A percentile compares a stretch with the other conserved stretches of the same genome.
phyloP scores from a whole-genome alignment of 2,888 invertebrate species.

The Galerucella pusilla region DNA sequence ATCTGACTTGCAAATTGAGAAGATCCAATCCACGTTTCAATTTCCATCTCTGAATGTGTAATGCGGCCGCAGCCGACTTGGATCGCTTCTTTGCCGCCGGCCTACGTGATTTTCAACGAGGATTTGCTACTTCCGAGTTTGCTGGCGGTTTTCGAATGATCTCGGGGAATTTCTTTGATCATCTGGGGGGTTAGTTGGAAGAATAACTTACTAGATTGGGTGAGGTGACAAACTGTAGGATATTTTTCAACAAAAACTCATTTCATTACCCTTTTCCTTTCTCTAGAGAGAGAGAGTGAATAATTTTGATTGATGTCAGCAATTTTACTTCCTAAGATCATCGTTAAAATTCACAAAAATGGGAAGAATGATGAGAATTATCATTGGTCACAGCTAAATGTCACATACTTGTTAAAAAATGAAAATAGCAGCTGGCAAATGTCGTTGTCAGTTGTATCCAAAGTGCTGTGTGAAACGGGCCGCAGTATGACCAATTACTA shows the following conservation, averaged over 20 bases:
- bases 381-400: too few species aligned
- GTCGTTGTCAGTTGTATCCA: too few species aligned
- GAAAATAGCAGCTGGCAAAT: too few species aligned
- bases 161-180: slow-evolving; percentile 23
- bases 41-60: slow-evolving; percentile 57
- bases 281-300: not conserved
- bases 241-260: slow-evolving; percentile 11
- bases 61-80: slow-evolving; percentile 46
- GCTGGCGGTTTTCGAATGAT: slow-evolving; percentile 19
- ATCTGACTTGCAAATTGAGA: slow-evolving; percentile 57
- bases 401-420: too few species aligned
- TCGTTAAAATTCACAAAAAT: too few species aligned
- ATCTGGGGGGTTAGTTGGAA: slow-evolving; percentile 3
- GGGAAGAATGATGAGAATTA: too few species aligned
- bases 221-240: slow-evolving; percentile 14
- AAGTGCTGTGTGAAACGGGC: too few species aligned
- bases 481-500: too few species aligned
- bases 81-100: slow-evolving; percentile 30
- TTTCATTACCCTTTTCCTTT: slow-evolving; percentile 3
- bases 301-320: not conserved
- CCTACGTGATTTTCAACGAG: slow-evolving; percentile 40
- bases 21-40: slow-evolving; percentile 58
- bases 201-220: slow-evolving; percentile 9
- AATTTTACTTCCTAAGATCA: too few species aligned
- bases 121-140: slow-evolving; percentile 30